Evolutionary conservation across 2,113 vertebrate species (phyloP).

Genomic region (Myotis yumanensis): DNA sequence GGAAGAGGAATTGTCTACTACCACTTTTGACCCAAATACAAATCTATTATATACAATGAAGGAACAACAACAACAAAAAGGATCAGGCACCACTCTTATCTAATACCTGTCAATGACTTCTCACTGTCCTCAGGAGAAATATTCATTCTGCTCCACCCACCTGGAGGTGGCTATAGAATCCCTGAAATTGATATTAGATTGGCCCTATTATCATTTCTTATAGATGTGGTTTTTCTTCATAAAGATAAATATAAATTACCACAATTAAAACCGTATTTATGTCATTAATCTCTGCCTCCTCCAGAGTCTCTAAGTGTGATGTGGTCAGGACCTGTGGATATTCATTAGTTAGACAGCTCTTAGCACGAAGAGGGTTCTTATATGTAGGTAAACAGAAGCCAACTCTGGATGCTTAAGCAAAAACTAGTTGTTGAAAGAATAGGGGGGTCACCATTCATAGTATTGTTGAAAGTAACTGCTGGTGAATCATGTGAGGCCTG

Average conservation of each 20-base stretch:
- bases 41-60: background rate
- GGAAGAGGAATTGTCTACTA: background rate
- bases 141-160: background rate
- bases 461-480: background rate
- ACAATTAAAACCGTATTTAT: background rate
- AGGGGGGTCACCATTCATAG: background rate
- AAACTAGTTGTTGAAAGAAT: background rate
- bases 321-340: background rate
- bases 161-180: background rate
- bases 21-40: background rate
- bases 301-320: background rate
- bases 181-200: background rate
- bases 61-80: background rate
- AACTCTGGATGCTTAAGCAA: background rate
- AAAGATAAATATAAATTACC: background rate
- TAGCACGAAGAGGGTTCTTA: background rate
- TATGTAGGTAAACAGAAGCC: background rate
- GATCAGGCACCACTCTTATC: background rate
- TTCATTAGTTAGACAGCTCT: background rate
- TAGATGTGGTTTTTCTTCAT: background rate
- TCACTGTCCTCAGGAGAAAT: background rate
- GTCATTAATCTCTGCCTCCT: background rate
- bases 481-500: background rate
- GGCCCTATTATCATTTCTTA: background rate
- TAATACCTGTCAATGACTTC: background rate